These are phyloP conservation scores for Siphamia tubifer DNA, from an alignment of 2,113 vertebrate genomes.

Conservation along the genomic window DNA sequence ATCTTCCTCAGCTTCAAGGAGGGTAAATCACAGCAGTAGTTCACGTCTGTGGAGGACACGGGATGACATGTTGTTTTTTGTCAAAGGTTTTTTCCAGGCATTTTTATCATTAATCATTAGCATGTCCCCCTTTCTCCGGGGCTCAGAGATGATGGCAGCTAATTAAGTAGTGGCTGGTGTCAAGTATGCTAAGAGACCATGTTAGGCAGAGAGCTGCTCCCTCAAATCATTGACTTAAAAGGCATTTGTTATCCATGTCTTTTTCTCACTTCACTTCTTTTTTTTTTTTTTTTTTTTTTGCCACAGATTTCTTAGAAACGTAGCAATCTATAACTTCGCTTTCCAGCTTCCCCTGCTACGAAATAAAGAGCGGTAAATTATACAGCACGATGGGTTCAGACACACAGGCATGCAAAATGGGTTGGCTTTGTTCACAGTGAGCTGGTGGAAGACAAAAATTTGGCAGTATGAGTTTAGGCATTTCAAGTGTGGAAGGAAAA, in stretches of 20 bases:
- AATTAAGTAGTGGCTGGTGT: conserved; percentile 80
- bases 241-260: not conserved
- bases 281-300: not conserved
- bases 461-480: conserved; percentile 37
- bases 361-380: conserved; percentile 39
- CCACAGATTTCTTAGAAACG: conserved; percentile 30
- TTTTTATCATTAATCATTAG: conserved; percentile 80
- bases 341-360: conserved; percentile 3
- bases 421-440: conserved; percentile 42
- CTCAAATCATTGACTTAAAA: conserved; percentile 45
- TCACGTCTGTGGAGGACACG: conserved; percentile 43
- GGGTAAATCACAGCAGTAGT: conserved; percentile 43
- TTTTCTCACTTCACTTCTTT: not conserved
- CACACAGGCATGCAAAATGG: conserved; percentile 27
- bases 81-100: conserved; percentile 53
- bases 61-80: conserved; percentile 67
- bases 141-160: conserved; percentile 70
- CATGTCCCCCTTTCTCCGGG: conserved; percentile 66
- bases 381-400: conserved; percentile 30
- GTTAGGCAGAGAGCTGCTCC: conserved; percentile 47
- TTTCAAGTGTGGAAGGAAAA: conserved; percentile 38
- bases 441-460: conserved; percentile 28
- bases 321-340: not conserved
- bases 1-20: conserved; percentile 15
- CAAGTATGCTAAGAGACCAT: conserved; percentile 65